phyloP scores from a whole-genome alignment of 2,797 vertebrate species.

The Amblyraja radiata region DNA sequence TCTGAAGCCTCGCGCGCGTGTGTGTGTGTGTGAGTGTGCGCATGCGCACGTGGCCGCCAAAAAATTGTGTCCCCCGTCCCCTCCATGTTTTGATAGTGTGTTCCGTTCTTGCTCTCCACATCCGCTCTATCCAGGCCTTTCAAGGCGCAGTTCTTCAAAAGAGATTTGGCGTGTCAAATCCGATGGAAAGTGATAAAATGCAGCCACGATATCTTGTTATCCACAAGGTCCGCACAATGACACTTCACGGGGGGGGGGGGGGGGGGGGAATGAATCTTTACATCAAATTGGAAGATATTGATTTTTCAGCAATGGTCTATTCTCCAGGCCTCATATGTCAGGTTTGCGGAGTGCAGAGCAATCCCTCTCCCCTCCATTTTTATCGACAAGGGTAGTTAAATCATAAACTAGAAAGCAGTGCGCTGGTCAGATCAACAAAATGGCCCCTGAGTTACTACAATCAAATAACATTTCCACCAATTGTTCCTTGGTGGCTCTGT shows the following conservation, averaged over 20 bases:
- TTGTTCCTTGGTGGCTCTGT: not conserved
- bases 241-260: not conserved
- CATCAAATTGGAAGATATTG: not conserved
- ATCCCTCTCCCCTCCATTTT: too few relatives aligned
- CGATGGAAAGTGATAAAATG: not conserved
- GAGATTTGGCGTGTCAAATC: not conserved
- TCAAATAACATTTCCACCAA: not conserved
- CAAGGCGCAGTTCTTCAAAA: not conserved
- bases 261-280: not conserved
- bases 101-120: too few relatives aligned
- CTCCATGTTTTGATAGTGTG: too few relatives aligned
- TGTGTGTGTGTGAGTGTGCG: too few relatives aligned
- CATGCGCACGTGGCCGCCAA: too few relatives aligned
- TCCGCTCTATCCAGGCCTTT: not conserved
- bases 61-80: too few relatives aligned
- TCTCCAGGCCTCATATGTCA: not conserved
- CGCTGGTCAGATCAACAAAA: not conserved
- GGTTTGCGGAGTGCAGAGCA: not conserved
- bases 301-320: not conserved
- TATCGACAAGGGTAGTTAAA: not conserved
- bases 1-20: too few relatives aligned
- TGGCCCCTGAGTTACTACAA: not conserved
- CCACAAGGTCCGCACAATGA: not conserved
- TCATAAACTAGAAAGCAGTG: not conserved
- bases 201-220: not conserved